Evolutionary conservation across 1,140 invertebrate species (phyloP).

Genomic region (Leptopilina boulardi): DNA sequence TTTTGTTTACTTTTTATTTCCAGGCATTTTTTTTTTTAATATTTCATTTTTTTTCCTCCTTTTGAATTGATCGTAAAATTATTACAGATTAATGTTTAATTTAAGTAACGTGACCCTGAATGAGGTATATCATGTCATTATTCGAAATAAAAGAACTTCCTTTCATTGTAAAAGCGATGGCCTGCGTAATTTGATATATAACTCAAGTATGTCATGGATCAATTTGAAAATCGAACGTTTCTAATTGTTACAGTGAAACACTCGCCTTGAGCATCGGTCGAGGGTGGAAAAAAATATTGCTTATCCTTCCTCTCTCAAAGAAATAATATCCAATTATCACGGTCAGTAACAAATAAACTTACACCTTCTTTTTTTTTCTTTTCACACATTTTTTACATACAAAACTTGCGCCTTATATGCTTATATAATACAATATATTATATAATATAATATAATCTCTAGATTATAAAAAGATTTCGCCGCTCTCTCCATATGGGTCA

Average conservation of each 20-base stretch:
- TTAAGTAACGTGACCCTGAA: neutral
- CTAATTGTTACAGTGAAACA: constrained; percentile 38
- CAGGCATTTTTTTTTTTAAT: no score
- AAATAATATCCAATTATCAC: constrained; percentile 19
- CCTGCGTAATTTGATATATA: constrained; percentile 48
- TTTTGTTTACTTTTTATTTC: no score
- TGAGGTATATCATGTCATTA: neutral
- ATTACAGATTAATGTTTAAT: neutral
- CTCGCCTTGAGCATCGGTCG: constrained; percentile 41
- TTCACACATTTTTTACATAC: neutral
- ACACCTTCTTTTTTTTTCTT: neutral
- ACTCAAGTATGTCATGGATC: constrained; percentile 59
- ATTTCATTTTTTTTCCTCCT: no score
- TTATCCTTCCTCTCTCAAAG: constrained; percentile 1
- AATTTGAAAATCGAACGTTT: constrained; percentile 52
- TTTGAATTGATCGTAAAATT: no score
- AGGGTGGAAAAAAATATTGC: constrained; percentile 35
- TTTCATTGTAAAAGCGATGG: constrained; percentile 38
- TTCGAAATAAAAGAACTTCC: neutral
- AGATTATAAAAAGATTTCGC: no score
- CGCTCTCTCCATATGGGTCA: no score
- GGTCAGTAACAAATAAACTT: neutral
- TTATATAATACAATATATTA: no score
- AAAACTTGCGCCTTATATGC: no score
- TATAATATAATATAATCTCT: no score